phyloP scores from a whole-genome alignment of 1,140 invertebrate species.

The Philaenus spumarius region DNA sequence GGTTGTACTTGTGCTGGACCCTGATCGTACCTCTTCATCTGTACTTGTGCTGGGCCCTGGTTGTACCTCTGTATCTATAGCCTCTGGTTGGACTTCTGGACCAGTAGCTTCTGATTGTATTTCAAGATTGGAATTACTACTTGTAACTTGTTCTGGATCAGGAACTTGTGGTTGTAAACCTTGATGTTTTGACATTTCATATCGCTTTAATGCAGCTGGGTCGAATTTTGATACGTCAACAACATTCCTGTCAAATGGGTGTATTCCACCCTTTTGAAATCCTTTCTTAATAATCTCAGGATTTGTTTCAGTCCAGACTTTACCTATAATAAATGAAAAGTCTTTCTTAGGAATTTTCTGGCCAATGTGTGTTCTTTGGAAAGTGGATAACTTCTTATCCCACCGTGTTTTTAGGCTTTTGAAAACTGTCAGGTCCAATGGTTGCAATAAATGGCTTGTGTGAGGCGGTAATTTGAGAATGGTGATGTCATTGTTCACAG shows the following conservation, averaged over 20 bases:
- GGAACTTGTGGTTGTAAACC: no score
- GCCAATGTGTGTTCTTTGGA: constrained; percentile 1
- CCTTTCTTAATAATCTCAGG: background rate
- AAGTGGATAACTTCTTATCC: constrained; percentile 24
- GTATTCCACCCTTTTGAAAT: constrained; percentile 6
- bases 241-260: constrained; percentile 1
- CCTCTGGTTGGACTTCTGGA: no score
- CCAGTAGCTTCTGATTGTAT: no score
- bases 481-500: constrained; percentile 16
- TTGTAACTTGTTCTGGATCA: no score
- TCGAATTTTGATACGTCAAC: background rate
- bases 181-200: no score
- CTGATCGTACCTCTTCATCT: no score
- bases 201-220: background rate
- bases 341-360: constrained; percentile 3
- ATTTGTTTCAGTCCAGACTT: constrained; percentile 4
- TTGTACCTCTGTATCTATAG: no score
- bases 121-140: no score
- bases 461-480: constrained; percentile 24
- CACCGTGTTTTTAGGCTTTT: constrained; percentile 24
- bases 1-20: no score
- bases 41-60: no score
- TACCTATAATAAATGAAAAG: constrained; percentile 2
- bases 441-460: constrained; percentile 24
- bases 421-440: constrained; percentile 22